These are phyloP conservation scores for Hemaris fuciformis DNA, from an alignment of 2,888 invertebrate genomes.

Conservation along the genomic window DNA sequence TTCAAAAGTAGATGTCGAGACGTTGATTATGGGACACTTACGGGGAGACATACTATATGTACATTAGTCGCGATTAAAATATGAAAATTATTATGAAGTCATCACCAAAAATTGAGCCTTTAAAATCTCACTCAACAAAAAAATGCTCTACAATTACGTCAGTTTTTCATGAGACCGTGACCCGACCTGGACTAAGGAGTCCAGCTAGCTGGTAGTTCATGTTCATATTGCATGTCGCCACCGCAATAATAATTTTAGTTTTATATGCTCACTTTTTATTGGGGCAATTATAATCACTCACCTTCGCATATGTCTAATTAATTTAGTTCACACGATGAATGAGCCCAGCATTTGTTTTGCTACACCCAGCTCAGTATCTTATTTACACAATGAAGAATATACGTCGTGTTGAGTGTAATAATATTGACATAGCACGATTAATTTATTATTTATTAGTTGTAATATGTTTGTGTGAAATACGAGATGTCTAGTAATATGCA, in stretches of 20 bases:
- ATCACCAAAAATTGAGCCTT: too few species aligned
- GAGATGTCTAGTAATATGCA: constrained; percentile 31
- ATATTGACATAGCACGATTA: constrained; percentile 17
- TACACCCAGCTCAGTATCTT: background rate
- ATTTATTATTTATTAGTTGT: constrained; percentile 14
- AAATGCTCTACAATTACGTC: too few species aligned
- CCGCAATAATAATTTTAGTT: constrained; percentile 6
- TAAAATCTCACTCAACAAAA: too few species aligned
- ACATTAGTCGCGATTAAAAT: too few species aligned
- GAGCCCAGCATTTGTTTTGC: constrained; percentile 23
- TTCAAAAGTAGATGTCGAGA: too few species aligned
- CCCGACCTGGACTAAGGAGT: too few species aligned
- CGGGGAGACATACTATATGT: too few species aligned
- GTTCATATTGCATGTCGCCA: background rate
- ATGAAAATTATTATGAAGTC: too few species aligned
- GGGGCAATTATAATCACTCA: constrained; percentile 37
- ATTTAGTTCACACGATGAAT: constrained; percentile 45
- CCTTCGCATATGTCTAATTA: constrained; percentile 41
- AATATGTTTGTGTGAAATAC: constrained; percentile 25
- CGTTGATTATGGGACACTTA: too few species aligned
- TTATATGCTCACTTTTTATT: constrained; percentile 40
- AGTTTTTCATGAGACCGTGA: too few species aligned
- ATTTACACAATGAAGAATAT: background rate
- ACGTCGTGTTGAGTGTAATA: background rate
- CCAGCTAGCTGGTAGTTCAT: too few species aligned